Base-by-base conservation (phyloP, 2,113 vertebrate genomes). In the Pelusios castaneus region DNA sequence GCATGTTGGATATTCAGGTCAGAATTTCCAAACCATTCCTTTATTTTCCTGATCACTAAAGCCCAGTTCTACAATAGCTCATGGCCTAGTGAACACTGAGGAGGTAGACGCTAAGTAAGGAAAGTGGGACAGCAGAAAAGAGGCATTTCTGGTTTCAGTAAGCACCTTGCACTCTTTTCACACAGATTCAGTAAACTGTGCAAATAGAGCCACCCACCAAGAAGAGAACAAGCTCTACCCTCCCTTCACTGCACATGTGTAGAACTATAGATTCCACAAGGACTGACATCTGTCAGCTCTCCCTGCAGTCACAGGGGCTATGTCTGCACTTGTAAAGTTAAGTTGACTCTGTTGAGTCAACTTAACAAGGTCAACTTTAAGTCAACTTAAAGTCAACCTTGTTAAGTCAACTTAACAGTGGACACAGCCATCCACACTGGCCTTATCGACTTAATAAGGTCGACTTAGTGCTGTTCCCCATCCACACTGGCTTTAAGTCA, bases 31-130 rank as follows among this genome's bases (percentile, higher is more conserved):
- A 73, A 73, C 70, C 31, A 31, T 43, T 81, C 2, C 2, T 77
- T 91, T 58, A 29, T 89, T 88, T 45, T 27, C 80, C 29, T 89
- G 27, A 31, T 70, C 76, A 70, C 34, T 45, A 84, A 14, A 78
- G 22, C 22, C 43, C 10, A 11, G 22, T 83, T 89, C 10, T 22
- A 17, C 16, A 16, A 63, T 17, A 10, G 14, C 70, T 91, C 76
- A 54, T 38, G n/a, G n/a, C n/a, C n/a, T n/a, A 73, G 9, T 41
- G 38, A 41, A 11, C 6, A 73, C 38, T 79, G 85, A 24, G 25
- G 70, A 89, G 29, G 34, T 11, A 80, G 13, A 58, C 31, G 31
- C 1, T 81, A 45, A 5, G 29, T 3, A 19, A 91, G 7, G 52
- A 75, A 25, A 78, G 29, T 60, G 56, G 29, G 12, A 29, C 56